Evolutionary conservation across 2,797 vertebrate species (phyloP), one percentile per base, ranked within the genome.

Genomic region (Podargus strigoides): DNA sequence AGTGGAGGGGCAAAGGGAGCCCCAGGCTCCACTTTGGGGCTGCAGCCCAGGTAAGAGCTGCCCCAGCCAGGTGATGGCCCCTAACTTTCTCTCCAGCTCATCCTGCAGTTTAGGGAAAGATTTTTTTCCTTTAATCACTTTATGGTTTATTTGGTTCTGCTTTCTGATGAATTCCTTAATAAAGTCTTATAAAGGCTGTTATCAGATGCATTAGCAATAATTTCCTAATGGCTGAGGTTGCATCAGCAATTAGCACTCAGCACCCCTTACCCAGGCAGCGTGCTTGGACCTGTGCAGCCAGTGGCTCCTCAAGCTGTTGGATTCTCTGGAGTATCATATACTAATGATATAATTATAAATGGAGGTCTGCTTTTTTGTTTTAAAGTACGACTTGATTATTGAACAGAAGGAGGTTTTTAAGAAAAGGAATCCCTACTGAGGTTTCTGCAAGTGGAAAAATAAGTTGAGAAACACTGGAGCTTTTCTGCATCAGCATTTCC

Each of bases 141-240:
- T 76, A 82, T 89, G 79, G 36, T 87, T 72, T 90, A 47, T 60
- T 91, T 62, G 69, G 17, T 77, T 90, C 84, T 93, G 66, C 27
- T 67, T 77, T 70, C 83, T 88, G 80, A 56, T 62, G 23, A 76
- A 27, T 66, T 93, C 83, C 59, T 90, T 85, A 89, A 83, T 68
- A 93, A 88, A 5, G 3, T 32, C 73, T 62, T 68, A 27, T 10
- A 81, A 93, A 93, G 67, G 9, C 5, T 41, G 36, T 26, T 85
- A 76, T 74, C 70, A 92, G 68, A 64, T 53, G 63, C 44, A 49
- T 75, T 74, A 83, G 83, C 66, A 85, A 37, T 81, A 79, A 95
- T 73, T 50, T 47, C 42, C 53, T 62, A 41, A 79, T 66, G 73
- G 81, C 73, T 86, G 89, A 41, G 73, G 91, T 15, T 88, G 44